Conservation (phyloP, 2,888 invertebrate species). For the Amphipyra berbera region DNA sequence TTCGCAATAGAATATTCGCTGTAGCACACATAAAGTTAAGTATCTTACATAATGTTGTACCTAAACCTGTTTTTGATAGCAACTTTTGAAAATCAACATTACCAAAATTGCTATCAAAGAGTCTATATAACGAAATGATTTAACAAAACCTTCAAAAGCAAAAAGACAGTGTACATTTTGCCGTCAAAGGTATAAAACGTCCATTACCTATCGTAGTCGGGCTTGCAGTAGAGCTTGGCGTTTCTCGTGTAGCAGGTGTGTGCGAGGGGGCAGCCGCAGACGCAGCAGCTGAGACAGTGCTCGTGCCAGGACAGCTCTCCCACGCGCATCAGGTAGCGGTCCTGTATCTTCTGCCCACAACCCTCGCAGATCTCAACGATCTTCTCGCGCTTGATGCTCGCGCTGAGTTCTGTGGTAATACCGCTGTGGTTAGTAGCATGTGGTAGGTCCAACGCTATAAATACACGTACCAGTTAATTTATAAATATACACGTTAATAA, state of each 20-base stretch:
- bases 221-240: slow-evolving; percentile 98
- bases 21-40: slow-evolving; percentile 5
- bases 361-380: slow-evolving; percentile 97
- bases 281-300: slow-evolving; percentile 98
- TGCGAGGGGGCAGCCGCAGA: slow-evolving; percentile 96
- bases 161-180: slow-evolving; percentile 8
- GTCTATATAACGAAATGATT: neutral
- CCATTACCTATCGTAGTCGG: slow-evolving; percentile 97
- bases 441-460: slow-evolving; percentile 53
- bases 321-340: slow-evolving; percentile 98
- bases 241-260: slow-evolving; percentile 98
- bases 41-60: slow-evolving; percentile 10
- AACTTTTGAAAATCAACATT: slow-evolving; percentile 1
- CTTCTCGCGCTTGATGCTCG: slow-evolving; percentile 93
- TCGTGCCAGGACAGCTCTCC: slow-evolving; percentile 99
- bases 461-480: slow-evolving; percentile 1
- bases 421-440: slow-evolving; percentile 76
- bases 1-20: slow-evolving; percentile 46
- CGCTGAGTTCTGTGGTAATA: slow-evolving; percentile 79
- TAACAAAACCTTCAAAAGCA: slow-evolving; percentile 18
- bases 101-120: slow-evolving; percentile 6
- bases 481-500: neutral
- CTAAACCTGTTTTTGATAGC: neutral
- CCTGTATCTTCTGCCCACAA: slow-evolving; percentile 98
- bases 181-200: slow-evolving; percentile 39